A percentile compares a stretch with the other conserved stretches of the same genome.
These are phyloP conservation scores for Gymnopithys bicolor DNA, from an alignment of 2,797 vertebrate genomes.

Conservation along the genomic window DNA sequence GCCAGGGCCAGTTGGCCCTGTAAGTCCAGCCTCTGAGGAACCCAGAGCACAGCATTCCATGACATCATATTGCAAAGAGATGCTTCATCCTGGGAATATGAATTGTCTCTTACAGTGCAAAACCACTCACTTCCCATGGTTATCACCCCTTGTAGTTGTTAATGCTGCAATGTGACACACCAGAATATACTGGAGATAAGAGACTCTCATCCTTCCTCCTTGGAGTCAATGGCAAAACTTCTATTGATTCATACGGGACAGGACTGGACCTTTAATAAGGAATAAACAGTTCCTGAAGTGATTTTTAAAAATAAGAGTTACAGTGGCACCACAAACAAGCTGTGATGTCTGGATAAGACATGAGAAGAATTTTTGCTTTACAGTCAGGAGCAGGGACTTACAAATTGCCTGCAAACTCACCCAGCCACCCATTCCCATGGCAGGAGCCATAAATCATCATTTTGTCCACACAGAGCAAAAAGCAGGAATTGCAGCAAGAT, in stretches of 20 bases:
- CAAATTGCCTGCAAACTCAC: slow-evolving; percentile 34
- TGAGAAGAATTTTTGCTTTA: slow-evolving; percentile 4
- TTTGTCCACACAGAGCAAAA: slow-evolving; percentile 51
- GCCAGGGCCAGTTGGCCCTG: background rate
- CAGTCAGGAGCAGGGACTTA: slow-evolving; percentile 18
- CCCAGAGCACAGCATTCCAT: background rate
- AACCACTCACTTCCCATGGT: background rate
- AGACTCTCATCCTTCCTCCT: background rate
- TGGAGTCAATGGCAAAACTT: background rate
- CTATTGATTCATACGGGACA: background rate
- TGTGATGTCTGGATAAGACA: background rate
- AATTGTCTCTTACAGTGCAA: background rate
- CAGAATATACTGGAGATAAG: background rate
- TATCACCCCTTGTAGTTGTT: background rate
- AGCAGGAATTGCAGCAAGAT: slow-evolving; percentile 47
- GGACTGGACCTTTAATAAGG: background rate
- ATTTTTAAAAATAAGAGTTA: slow-evolving; percentile 40
- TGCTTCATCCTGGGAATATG: background rate
- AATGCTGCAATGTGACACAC: background rate
- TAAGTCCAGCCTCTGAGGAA: background rate
- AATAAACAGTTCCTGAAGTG: background rate
- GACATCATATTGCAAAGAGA: background rate
- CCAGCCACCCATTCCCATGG: background rate
- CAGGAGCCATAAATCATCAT: slow-evolving; percentile 56
- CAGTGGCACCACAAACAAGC: background rate